A percentile compares a stretch with the other conserved stretches of the same genome.
These are phyloP conservation scores for Tapera naevia DNA, from an alignment of 2,797 vertebrate species.

Conservation along the genomic window DNA sequence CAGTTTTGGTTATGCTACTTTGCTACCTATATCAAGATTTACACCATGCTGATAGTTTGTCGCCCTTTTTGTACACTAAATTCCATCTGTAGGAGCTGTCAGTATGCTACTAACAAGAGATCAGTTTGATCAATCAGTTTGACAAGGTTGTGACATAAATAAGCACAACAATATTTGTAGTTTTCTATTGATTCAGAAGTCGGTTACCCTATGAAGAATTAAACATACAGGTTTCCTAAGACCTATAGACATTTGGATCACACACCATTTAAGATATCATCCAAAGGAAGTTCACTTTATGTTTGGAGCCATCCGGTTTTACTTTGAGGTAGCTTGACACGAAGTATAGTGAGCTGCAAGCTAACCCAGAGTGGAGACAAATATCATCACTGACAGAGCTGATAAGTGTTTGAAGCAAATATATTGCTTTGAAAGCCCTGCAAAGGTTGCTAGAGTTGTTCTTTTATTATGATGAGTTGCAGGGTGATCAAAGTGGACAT, in stretches of 20 bases:
- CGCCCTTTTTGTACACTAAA: background rate
- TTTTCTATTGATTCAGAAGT: background rate
- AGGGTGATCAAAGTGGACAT: background rate
- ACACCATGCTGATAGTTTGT: background rate
- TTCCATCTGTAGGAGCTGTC: background rate
- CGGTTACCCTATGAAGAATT: background rate
- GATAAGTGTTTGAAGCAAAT: rapidly evolving
- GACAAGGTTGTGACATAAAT: background rate
- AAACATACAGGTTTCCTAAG: background rate
- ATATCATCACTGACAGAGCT: background rate
- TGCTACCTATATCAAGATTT: background rate
- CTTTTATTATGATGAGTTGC: background rate
- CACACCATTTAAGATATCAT: background rate
- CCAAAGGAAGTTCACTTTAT: background rate
- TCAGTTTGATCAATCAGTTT: background rate
- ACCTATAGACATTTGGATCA: background rate
- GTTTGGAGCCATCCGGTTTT: background rate
- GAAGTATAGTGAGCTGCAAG: background rate
- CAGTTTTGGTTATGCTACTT: background rate
- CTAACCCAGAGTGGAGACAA: background rate
- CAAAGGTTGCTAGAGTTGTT: background rate
- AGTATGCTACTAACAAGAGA: background rate
- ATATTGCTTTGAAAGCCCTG: background rate
- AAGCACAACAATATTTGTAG: background rate
- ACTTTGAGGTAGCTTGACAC: background rate